phyloP scores from a whole-genome alignment of 2,113 vertebrate species.

The Nasalis larvatus region DNA sequence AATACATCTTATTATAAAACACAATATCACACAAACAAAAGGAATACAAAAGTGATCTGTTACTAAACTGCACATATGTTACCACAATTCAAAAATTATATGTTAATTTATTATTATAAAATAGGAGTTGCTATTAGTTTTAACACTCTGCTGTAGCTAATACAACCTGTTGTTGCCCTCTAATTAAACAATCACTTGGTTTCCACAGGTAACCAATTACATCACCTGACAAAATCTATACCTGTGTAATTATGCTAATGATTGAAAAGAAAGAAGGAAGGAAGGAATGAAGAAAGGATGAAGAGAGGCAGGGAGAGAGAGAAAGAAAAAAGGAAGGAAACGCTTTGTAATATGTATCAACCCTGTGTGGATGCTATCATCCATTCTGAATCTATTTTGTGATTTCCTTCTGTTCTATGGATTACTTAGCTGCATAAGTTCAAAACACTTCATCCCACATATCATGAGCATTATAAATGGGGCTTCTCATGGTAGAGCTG shows the following conservation, averaged over 20 bases:
- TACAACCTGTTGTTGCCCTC: neutral
- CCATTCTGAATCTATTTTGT: neutral
- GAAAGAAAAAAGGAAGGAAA: neutral
- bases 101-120: neutral
- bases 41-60: neutral
- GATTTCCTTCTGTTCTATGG: neutral
- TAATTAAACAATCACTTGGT: conserved; percentile 29
- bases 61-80: neutral
- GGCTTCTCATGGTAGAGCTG: neutral
- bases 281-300: too few species aligned
- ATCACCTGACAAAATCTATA: neutral
- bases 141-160: neutral
- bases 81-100: neutral
- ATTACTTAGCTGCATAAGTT: conserved; percentile 15
- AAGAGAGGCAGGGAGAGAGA: accelerated
- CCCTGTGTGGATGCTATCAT: neutral
- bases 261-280: neutral
- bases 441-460: conserved; percentile 56
- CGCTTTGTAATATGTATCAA: neutral
- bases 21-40: neutral
- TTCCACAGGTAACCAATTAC: neutral
- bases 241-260: neutral
- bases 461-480: neutral
- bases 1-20: neutral
- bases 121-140: neutral